Base-by-base conservation (phyloP, 2,113 vertebrate genomes). In the Tachuris rubrigastra region DNA sequence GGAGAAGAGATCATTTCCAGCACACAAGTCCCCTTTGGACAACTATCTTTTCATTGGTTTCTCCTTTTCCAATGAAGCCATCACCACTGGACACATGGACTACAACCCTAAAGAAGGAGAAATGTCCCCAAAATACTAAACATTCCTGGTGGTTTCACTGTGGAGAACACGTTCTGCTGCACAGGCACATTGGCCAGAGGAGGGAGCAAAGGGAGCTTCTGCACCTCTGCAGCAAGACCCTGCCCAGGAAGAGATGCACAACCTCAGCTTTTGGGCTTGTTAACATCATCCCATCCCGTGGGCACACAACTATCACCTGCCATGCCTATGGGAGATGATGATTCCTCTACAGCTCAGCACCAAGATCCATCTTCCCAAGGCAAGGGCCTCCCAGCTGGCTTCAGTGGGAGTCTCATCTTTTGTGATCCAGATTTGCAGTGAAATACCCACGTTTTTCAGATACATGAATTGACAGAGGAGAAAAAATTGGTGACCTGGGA, bases 401-500 rank as follows among this genome's bases (percentile, higher is more conserved):
- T 25, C 72, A 78, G 55, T 5, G 5, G 35, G 55, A 89, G 8
- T 12, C 41, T 14, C 1, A 46, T 10, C 4, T 60, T 89, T 12
- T 33, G 55, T 39, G 47, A 49, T 81, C 28, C 30, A 22, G 37
- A 67, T 53, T 3, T 78, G 16, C 66, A 69, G 35, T 28, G 50
- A 30, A 89, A 79, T 33, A 37, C 8, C 39, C 47, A 9, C 0
- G 0, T 71, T 78, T 65, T 88, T 71, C 49, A 87, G 27, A 28
- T 5, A 41, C 8, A 14, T 72, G 65, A 94, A 94, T 23, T 59
- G 28, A 85, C 44, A 71, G 44, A 67, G 42, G 8, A 95, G 46
- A 52, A 89, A 82, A 89, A 95, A 75, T 8, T 24, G 71, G 75
- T 82, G 65, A 81, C 75, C 52, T 85, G 66, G 91, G 69, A 93